A percentile compares a stretch with the other conserved stretches of the same genome.
phyloP scores from a whole-genome alignment of 1,140 invertebrate genomes.

The Oedothorax gibbosus region DNA sequence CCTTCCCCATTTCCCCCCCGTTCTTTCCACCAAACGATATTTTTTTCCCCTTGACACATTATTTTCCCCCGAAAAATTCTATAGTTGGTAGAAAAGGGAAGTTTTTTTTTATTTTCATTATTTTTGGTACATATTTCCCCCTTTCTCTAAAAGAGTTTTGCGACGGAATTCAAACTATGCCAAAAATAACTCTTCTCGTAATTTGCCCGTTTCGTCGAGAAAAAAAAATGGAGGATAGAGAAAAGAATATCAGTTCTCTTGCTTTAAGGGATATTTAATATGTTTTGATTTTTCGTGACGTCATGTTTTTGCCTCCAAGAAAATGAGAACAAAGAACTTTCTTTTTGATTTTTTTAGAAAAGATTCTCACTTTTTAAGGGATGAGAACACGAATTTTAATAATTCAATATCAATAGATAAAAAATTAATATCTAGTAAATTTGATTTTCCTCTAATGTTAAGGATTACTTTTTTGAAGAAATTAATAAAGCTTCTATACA shows the following conservation, averaged over 20 bases:
- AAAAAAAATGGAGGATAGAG: conserved; percentile 13
- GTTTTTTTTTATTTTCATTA: conserved; percentile 20
- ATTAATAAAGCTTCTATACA: too few species aligned
- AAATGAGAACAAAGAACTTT: not conserved
- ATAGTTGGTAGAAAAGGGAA: conserved; percentile 12
- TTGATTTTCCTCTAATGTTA: too few species aligned
- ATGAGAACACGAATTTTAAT: too few species aligned
- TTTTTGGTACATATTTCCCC: conserved; percentile 46
- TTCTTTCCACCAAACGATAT: not conserved
- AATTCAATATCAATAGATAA: too few species aligned
- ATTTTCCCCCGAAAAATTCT: conserved; percentile 52
- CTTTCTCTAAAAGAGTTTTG: conserved; percentile 47
- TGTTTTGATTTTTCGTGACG: conserved; percentile 57
- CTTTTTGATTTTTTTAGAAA: not conserved
- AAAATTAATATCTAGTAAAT: too few species aligned
- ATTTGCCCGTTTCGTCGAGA: conserved; percentile 35
- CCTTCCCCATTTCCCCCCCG: not conserved
- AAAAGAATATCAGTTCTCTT: conserved; percentile 53
- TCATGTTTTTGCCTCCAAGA: not conserved
- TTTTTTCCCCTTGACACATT: conserved; percentile 40
- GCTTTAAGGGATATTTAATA: conserved; percentile 60
- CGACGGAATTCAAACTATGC: conserved; percentile 55
- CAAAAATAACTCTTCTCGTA: conserved; percentile 56
- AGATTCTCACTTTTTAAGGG: too few species aligned
- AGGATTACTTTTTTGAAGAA: too few species aligned